phyloP scores from a whole-genome alignment of 1,140 invertebrate genomes.

The Dreissena rostriformis region DNA sequence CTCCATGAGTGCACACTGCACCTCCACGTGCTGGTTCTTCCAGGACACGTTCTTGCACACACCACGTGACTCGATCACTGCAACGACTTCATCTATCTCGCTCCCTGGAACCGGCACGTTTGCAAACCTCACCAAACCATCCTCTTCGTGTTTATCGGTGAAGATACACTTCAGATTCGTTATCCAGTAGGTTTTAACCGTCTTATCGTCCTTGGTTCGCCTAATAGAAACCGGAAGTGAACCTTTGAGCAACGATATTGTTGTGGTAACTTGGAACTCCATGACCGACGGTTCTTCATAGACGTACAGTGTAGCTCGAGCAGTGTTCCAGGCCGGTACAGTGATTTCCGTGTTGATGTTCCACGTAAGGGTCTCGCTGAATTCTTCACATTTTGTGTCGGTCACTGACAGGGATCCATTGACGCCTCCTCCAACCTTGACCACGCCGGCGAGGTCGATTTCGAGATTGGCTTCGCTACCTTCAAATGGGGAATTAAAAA shows the following conservation, averaged over 20 bases:
- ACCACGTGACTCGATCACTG: constrained; percentile 11
- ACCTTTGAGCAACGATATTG: constrained; percentile 14
- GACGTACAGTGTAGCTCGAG: constrained; percentile 39
- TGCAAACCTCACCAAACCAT: background rate
- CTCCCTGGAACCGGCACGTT: background rate
- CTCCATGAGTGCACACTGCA: constrained; percentile 14
- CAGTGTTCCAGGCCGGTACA: constrained; percentile 33
- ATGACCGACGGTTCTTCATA: constrained; percentile 22
- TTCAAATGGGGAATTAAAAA: no score
- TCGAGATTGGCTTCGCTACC: constrained; percentile 47
- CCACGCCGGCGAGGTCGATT: constrained; percentile 33
- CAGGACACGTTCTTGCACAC: constrained; percentile 36
- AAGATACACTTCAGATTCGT: constrained; percentile 18
- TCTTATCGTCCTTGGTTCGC: constrained; percentile 31
- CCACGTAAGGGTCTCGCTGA: constrained; percentile 39
- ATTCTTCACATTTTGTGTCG: constrained; percentile 47
- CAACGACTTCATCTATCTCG: constrained; percentile 2
- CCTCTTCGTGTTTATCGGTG: constrained; percentile 9
- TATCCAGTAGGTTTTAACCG: constrained; percentile 21
- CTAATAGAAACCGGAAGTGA: constrained; percentile 29
- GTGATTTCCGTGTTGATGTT: constrained; percentile 45
- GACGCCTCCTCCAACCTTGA: constrained; percentile 28
- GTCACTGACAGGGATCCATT: constrained; percentile 43
- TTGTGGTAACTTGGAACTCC: constrained; percentile 40
- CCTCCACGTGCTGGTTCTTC: constrained; percentile 51